Evolutionary conservation across 2,113 vertebrate genomes (phyloP).

Genomic region (Megaleporinus macrocephalus): DNA sequence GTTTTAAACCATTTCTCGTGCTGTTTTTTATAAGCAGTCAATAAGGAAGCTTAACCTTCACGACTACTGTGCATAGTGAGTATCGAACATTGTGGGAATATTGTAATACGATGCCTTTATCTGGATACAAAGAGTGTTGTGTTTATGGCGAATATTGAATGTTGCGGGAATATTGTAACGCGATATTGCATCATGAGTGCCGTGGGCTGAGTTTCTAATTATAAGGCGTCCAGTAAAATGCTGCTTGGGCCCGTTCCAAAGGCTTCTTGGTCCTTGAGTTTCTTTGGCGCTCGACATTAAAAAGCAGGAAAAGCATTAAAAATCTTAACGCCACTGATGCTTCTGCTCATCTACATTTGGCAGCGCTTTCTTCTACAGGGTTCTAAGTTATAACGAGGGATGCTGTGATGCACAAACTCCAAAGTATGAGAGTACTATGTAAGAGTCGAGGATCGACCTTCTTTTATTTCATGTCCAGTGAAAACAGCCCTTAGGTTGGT

Average conservation of each 20-base stretch:
- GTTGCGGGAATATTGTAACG: neutral
- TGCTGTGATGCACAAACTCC: too few species aligned
- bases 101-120: neutral
- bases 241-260: neutral
- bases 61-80: neutral
- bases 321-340: neutral
- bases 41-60: constrained; percentile 1
- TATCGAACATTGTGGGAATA: neutral
- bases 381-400: too few species aligned
- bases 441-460: too few species aligned
- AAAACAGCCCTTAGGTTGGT: too few species aligned
- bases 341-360: neutral
- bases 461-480: too few species aligned
- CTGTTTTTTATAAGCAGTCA: neutral
- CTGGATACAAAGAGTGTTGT: neutral
- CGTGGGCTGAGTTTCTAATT: too few species aligned
- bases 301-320: neutral
- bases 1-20: too few species aligned
- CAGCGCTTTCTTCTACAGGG: too few species aligned
- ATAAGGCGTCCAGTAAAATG: too few species aligned
- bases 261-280: neutral
- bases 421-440: too few species aligned
- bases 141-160: neutral
- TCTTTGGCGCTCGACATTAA: neutral
- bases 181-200: neutral